These are phyloP conservation scores for Rambutsinella grinnellia DNA, from an alignment of 2,888 invertebrate species.

Conservation along the genomic window DNA sequence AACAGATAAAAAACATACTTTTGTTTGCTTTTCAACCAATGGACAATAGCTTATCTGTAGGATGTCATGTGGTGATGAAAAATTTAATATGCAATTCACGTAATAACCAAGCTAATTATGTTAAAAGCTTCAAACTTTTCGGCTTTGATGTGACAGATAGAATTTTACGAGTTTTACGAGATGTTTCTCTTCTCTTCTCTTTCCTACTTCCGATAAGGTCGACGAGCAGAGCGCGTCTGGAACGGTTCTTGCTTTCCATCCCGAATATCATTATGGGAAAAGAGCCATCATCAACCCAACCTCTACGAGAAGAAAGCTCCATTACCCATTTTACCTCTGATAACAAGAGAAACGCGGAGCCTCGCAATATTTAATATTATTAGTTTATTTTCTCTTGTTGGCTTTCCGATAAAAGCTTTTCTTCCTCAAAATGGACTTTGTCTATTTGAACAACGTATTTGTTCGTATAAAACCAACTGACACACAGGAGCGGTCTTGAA, in stretches of 20 bases:
- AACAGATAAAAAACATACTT: background rate
- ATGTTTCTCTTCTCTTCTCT: too few species aligned
- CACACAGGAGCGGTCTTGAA: too few species aligned
- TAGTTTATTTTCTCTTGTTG: background rate
- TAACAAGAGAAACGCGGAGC: background rate
- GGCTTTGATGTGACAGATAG: too few species aligned
- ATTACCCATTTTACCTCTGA: background rate
- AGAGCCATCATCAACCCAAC: background rate
- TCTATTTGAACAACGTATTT: background rate
- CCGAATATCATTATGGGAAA: background rate
- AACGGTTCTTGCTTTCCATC: background rate
- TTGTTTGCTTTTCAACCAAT: conserved; percentile 5
- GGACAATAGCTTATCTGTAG: background rate
- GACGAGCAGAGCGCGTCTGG: background rate
- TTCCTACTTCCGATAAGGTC: background rate
- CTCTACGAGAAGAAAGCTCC: background rate
- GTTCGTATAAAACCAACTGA: background rate
- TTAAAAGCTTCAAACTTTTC: too few species aligned
- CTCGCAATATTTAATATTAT: background rate
- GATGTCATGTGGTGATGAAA: too few species aligned
- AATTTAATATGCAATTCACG: too few species aligned
- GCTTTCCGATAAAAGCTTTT: background rate
- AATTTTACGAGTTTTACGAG: too few species aligned
- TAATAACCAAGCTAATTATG: too few species aligned
- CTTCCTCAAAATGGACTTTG: too few species aligned